phyloP scores from a whole-genome alignment of 1,140 invertebrate species.

The Trichonephila inaurata region DNA sequence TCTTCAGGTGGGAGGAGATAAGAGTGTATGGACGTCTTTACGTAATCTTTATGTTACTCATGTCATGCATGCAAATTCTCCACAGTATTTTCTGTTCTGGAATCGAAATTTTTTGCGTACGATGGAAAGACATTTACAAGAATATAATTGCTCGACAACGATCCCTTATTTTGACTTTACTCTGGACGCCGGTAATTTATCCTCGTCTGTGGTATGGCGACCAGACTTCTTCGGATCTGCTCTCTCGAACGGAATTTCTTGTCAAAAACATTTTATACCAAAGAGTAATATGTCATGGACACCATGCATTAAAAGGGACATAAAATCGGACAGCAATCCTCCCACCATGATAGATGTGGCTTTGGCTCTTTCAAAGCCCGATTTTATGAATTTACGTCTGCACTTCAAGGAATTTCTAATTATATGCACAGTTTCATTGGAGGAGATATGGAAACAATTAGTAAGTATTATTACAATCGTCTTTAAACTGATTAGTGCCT shows the following conservation, averaged over 20 bases:
- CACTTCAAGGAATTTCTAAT: constrained; percentile 29
- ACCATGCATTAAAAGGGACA: constrained; percentile 34
- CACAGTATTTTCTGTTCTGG: constrained; percentile 67
- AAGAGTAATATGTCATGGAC: constrained; percentile 36
- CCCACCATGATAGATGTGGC: constrained; percentile 69
- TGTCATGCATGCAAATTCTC: constrained; percentile 67
- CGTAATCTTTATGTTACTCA: constrained; percentile 63
- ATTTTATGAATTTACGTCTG: constrained; percentile 56
- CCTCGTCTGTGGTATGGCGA: constrained; percentile 61
- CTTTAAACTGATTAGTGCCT: too few species aligned
- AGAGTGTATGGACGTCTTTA: constrained; percentile 65
- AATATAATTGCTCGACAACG: constrained; percentile 42
- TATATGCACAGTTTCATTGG: constrained; percentile 64
- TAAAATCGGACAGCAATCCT: not conserved
- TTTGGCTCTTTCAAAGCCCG: constrained; percentile 49
- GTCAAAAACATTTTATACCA: constrained; percentile 6
- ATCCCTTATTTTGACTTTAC: constrained; percentile 76
- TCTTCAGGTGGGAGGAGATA: constrained; percentile 17
- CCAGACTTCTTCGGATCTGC: constrained; percentile 64
- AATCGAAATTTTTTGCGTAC: constrained; percentile 60
- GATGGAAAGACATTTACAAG: constrained; percentile 67
- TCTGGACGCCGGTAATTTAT: constrained; percentile 67
- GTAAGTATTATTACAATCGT: constrained; percentile 35
- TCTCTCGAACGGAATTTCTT: not conserved
- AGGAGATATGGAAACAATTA: constrained; percentile 50